Evolutionary conservation across 2,888 invertebrate species (phyloP), one percentile per base, ranked within the genome.

Genomic region (Oscheius sp.): DNA sequence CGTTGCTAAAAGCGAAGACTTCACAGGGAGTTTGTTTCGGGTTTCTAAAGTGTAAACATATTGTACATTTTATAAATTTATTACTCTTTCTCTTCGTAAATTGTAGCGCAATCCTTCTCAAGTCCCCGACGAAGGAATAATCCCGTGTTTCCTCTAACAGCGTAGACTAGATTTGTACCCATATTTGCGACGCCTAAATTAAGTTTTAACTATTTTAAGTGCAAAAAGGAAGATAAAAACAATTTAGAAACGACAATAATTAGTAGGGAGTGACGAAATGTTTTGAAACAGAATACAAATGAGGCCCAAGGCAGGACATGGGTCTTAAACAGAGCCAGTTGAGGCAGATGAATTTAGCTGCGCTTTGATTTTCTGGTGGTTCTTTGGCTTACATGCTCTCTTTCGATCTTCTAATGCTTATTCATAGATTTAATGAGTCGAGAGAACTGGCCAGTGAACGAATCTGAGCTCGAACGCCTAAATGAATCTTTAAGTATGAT

Each of bases 1-100:
- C 78, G 58, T 82, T 79, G 67, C 82, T 83, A 74, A 77, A 85
- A 52, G 77, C 73, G 63, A 85, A 77, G 39, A 77, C 74, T 25
- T 85, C 82, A 74, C 82, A 82, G 20, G 75, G 70, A 53, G 69
- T 71, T 15, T 79, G 73, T 65, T 78, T 79, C 27, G 82, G 78
- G 45, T 72, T 71, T 31, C 83, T 83, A n/a, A n/a, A n/a, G n/a
- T n/a, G n/a, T 70, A 39, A 52, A 48, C 17, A 23, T 3, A n/a
- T 31, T 23, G n/a, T 8, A 4, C 12, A 33, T 29, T 34, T 57
- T 20, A 39, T n/a, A 25, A 33, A 61, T 29, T 4, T 20, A 73
- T 61, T 27, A 76, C 76, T 74, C 74, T 33, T 71, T 75, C 46
- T 78, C 72, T 33, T 77, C 77, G 53, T 76, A 76, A 10, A 80